phyloP scores from a whole-genome alignment of 2,888 invertebrate genomes.

The Calliphora vomitoria region DNA sequence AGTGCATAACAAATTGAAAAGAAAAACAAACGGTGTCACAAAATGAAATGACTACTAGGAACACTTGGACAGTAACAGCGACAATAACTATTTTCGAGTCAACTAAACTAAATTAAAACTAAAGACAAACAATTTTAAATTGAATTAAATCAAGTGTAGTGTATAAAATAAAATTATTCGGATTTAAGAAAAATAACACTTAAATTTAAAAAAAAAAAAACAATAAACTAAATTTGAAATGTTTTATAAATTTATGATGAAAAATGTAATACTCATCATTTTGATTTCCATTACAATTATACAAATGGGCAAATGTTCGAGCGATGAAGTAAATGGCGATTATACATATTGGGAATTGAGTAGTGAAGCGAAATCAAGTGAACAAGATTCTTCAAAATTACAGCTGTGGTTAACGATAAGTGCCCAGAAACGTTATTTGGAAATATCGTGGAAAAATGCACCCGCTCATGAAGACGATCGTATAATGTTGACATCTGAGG shows the following conservation, averaged over 20 bases:
- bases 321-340: constrained; percentile 23
- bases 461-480: constrained; percentile 79
- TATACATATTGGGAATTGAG: constrained; percentile 70
- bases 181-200: not conserved
- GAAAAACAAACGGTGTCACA: constrained; percentile 23
- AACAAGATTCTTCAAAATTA: constrained; percentile 67
- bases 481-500: constrained; percentile 81
- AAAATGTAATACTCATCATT: constrained; percentile 57
- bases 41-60: constrained; percentile 42
- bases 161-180: not conserved
- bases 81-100: constrained; percentile 31
- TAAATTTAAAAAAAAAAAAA: constrained; percentile 20
- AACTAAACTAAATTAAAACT: constrained; percentile 25
- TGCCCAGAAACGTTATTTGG: constrained; percentile 81
- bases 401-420: constrained; percentile 83
- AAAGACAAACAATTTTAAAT: constrained; percentile 40
- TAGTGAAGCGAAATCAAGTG: constrained; percentile 66
- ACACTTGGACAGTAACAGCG: not conserved
- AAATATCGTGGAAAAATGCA: constrained; percentile 84
- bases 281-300: constrained; percentile 56
- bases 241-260: constrained; percentile 46
- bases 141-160: constrained; percentile 53
- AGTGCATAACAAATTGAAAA: constrained; percentile 29
- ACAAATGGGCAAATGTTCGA: constrained; percentile 54
- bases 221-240: constrained; percentile 36